Base-by-base conservation (phyloP, 2,797 vertebrate genomes). In the Sardinella longiceps region DNA sequence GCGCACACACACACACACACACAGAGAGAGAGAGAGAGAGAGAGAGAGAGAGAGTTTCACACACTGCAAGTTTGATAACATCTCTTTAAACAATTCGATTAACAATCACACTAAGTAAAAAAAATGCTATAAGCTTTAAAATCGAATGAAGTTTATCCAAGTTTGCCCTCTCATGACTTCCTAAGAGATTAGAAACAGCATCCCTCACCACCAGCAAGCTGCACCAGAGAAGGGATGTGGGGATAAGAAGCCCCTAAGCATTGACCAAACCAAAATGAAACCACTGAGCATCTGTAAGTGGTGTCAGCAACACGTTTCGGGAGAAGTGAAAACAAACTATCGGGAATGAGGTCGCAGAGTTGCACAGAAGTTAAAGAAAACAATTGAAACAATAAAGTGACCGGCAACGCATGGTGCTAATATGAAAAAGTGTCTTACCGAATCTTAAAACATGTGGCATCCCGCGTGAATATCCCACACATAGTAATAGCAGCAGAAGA, bases 401-500 rank as follows among this genome's bases (percentile, higher is more conserved):
- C 15, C 51, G 18, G n/a, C 46, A 81, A 60, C 12, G 63, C 15
- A 23, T 53, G 58, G 39, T 74, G 74, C 9, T 50, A 84, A 46
- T 82, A 84, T 80, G 4, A 80, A 81, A 53, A 80, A 81, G 48
- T 15, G 89, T 94, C 98, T 99, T 97, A 99, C 98, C 98, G 88
- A 99, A 99, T 97, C 98, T 97, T 92, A 99, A 88, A 83, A 99
- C 98, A 93, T 99, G 97, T 88, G 98, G 98, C 94, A 98, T 99
- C 95, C 97, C 97, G 91, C 96, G 96, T 91, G 95, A 96, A 96
- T 95, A 97, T 95, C 97, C 97, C 96, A 97, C 96, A 95, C 96
- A 97, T 92, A 96, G 94, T 89, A 97, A 93, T 81, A 97, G 96
- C 94, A 97, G 97, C 94, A 97, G 94, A 82, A 97, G 94, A 88